Base-by-base conservation (phyloP, 2,888 invertebrate species). In the Flabesymbios commensalis region DNA sequence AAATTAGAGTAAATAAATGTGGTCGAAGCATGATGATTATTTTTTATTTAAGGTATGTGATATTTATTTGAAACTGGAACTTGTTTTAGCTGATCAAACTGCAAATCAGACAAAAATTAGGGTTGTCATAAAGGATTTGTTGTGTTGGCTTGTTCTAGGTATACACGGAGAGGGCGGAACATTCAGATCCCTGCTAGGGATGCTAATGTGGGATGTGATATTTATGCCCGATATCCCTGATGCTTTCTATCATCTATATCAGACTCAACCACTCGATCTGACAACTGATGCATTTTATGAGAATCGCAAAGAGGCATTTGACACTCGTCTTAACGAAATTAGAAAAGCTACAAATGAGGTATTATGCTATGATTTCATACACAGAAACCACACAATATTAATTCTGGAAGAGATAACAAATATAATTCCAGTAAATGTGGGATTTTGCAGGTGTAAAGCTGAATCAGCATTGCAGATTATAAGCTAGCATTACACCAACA, bases 201-300 rank as follows among this genome's bases (percentile, higher is more conserved):
- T 90, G 0, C 81, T 90, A 5, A 91, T 93, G 80, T 93, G 92
- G 92, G 90, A 92, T 69, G 87, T 91, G 2, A 87, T 94, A 49
- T 90, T 88, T 72, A 77, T 82, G 59, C 69, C 79, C 14, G 84
- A 86, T 65, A 82, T 88, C 17, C 83, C 85, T 0, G 89, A 90
- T 62, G 84, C 87, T 14, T 93, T 90, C 80, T 83, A 90, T 45
- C 87, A 86, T 0, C 82, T 83, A 2, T 88, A 87, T 76, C 92
- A 92, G 78, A 75, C 81, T 3, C 85, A 84, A n/a, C 94, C 93
- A 0, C 81, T 90, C 3, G 93, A 94, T 82, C 80, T 93, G 71
- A 86, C 85, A 74, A 85, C 86, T 0, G 83, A 84, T 2, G 82
- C 86, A 45, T 93, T 94, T 83, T 90, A 90, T 73, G 56, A 62